A percentile compares a stretch with the other conserved stretches of the same genome.
Conservation (phyloP, 2,113 vertebrate genomes). For the Corythornis madagascariensis region DNA sequence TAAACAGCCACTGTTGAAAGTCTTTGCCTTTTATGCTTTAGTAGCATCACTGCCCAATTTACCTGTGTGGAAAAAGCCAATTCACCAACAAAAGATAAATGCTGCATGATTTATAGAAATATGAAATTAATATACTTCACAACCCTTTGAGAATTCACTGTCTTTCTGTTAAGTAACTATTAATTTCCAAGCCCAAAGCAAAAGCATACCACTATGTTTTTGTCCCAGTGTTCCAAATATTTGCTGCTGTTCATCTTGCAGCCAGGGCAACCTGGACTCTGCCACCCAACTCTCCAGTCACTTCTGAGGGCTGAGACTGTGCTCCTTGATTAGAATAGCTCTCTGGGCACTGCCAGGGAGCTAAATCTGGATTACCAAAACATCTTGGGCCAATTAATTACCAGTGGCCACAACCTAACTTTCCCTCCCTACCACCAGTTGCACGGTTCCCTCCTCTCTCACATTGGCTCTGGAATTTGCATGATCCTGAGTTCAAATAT, state of each 20-base stretch:
- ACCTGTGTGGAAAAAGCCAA: background rate
- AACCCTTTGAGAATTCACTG: background rate
- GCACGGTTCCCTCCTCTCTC: background rate
- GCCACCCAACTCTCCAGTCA: background rate
- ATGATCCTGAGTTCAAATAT: background rate
- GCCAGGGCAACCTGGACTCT: background rate
- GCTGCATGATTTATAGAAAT: background rate
- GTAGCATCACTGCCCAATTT: background rate
- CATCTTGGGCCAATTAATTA: background rate
- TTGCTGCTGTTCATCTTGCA: background rate
- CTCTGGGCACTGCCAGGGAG: background rate
- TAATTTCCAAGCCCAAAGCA: background rate
- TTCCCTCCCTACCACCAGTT: background rate
- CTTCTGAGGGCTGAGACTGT: background rate
- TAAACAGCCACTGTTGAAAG: conserved; percentile 6
- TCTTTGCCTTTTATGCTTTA: background rate
- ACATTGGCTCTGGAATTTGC: background rate
- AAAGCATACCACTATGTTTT: background rate
- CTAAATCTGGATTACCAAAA: background rate
- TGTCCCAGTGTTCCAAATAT: background rate
- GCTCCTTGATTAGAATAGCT: background rate
- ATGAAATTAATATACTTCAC: background rate
- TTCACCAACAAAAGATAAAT: background rate
- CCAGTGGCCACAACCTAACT: background rate
- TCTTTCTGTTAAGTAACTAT: background rate